phyloP scores from a whole-genome alignment of 2,113 vertebrate species.

The Daubentonia madagascariensis region DNA sequence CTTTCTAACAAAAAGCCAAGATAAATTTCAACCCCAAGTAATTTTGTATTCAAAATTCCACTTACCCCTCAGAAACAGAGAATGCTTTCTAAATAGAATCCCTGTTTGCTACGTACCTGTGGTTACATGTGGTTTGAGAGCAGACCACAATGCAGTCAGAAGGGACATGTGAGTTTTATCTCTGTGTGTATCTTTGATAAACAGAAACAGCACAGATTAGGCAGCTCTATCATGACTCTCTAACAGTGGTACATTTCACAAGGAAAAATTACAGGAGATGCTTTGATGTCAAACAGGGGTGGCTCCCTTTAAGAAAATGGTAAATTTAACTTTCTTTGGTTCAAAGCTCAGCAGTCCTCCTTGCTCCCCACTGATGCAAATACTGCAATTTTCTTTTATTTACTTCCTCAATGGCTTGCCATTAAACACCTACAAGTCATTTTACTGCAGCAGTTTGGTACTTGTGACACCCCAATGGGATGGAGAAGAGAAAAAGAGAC shows the following conservation, averaged over 20 bases:
- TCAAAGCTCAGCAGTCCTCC: conserved; percentile 80
- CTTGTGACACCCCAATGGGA: conserved; percentile 63
- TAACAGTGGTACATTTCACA: conserved; percentile 59
- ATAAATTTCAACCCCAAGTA: not conserved
- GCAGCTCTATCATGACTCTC: not conserved
- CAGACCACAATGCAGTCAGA: not conserved
- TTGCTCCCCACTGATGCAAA: conserved; percentile 74
- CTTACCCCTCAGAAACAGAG: not conserved
- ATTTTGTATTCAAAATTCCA: not conserved
- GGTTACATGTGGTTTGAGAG: not conserved
- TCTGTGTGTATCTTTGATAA: conserved; percentile 53
- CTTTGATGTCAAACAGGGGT: conserved; percentile 67
- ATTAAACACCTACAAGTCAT: conserved; percentile 84
- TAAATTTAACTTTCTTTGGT: conserved; percentile 77
- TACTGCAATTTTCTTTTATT: conserved; percentile 82
- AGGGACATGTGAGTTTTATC: conserved; percentile 49
- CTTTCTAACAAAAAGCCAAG: not conserved
- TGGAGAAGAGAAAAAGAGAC: conserved; percentile 32
- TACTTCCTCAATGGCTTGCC: conserved; percentile 82
- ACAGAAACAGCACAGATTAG: conserved; percentile 47
- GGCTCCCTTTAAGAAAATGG: conserved; percentile 73
- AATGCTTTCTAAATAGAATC: not conserved
- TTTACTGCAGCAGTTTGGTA: conserved; percentile 79
- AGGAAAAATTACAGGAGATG: conserved; percentile 57
- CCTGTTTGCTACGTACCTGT: not conserved